Conservation (phyloP, 2,888 invertebrate species). For the Luperina testacea region DNA sequence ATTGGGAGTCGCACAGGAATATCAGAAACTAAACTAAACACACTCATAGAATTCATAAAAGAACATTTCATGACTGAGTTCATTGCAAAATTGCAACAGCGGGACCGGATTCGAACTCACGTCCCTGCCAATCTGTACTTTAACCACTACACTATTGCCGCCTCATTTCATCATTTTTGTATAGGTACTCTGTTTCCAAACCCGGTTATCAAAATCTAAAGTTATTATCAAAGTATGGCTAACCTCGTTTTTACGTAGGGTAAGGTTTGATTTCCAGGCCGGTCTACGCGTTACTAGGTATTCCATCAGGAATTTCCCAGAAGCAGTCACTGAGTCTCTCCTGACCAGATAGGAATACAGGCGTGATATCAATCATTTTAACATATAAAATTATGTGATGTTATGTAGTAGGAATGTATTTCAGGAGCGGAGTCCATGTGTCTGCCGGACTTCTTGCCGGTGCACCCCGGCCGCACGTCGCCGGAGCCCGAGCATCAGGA, state of each 20-base stretch:
- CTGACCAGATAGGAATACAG: background rate
- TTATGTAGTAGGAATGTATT: constrained; percentile 37
- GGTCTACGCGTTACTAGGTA: background rate
- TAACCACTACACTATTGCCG: background rate
- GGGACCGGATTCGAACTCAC: background rate
- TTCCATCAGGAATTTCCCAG: background rate
- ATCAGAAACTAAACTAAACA: too few relatives aligned
- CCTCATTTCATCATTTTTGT: too few relatives aligned
- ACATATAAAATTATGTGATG: background rate
- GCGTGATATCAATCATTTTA: background rate
- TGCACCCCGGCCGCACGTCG: constrained; percentile 85
- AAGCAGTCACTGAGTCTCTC: background rate
- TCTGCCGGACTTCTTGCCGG: constrained; percentile 87
- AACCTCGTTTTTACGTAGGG: background rate
- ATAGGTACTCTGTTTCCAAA: background rate
- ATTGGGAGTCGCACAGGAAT: background rate
- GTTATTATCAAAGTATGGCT: background rate
- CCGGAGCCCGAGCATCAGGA: constrained; percentile 86
- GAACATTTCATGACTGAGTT: background rate
- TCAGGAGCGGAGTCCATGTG: constrained; percentile 86
- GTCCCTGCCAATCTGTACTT: background rate
- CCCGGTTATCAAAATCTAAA: background rate
- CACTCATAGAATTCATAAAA: too few relatives aligned
- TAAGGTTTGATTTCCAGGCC: background rate
- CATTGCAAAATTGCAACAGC: constrained; percentile 6